phyloP scores from a whole-genome alignment of 1,140 invertebrate species.

The Procambarus virginalis region DNA sequence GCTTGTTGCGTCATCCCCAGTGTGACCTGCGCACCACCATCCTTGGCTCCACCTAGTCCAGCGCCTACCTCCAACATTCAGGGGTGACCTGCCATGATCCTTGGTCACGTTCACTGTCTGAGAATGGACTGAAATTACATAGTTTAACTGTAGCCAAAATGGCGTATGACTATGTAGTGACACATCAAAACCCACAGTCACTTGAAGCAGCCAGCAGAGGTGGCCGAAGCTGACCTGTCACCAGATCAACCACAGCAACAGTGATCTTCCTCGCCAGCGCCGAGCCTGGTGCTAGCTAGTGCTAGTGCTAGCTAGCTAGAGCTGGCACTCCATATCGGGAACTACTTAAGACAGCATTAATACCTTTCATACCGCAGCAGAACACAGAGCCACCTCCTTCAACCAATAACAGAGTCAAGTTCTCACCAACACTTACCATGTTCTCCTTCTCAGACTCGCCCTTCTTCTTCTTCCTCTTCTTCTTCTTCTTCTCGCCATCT shows the following conservation, averaged over 20 bases:
- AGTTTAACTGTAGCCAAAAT: neutral
- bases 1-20: slow-evolving; percentile 9
- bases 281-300: too few species aligned
- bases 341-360: neutral
- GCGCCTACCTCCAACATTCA: neutral
- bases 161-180: neutral
- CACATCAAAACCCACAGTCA: neutral
- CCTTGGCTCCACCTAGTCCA: neutral
- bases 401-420: neutral
- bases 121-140: neutral
- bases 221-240: neutral
- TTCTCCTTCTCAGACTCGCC: slow-evolving; percentile 44
- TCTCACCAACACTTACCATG: slow-evolving; percentile 12
- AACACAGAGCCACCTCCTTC: slow-evolving; percentile 30
- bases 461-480: slow-evolving; percentile 56
- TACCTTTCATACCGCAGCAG: neutral
- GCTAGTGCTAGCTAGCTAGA: neutral
- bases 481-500: slow-evolving; percentile 13
- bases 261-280: too few species aligned
- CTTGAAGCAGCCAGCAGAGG: neutral
- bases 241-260: too few species aligned
- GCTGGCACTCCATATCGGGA: neutral
- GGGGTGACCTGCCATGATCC: neutral
- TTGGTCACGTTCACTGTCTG: neutral
- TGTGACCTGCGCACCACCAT: slow-evolving; percentile 7